A percentile compares a stretch with the other conserved stretches of the same genome.
These are phyloP conservation scores for Mizuhopecten yessoensis DNA, from an alignment of 1,140 invertebrate species.

Conservation along the genomic window DNA sequence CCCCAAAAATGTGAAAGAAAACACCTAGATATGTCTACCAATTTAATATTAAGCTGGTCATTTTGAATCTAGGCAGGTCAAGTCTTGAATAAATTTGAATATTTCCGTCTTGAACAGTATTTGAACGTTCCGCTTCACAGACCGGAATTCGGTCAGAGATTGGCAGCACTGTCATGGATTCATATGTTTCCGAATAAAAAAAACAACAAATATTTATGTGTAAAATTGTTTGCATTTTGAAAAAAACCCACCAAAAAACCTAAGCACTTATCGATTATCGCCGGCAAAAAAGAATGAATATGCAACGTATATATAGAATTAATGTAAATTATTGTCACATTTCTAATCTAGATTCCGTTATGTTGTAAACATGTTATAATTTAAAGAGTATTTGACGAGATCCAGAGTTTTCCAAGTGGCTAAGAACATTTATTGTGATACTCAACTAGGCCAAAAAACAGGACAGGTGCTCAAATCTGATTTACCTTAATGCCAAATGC, in stretches of 20 bases:
- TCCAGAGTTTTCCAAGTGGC: not conserved
- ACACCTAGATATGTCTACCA: constrained; percentile 25
- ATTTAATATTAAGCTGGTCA: constrained; percentile 27
- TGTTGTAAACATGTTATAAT: not conserved
- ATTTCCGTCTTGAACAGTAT: not conserved
- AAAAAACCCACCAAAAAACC: not conserved
- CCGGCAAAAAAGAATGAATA: too few species aligned
- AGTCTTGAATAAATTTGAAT: constrained; percentile 10
- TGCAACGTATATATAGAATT: not conserved
- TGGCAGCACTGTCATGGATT: not conserved
- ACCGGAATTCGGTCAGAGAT: not conserved
- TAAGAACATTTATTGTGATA: not conserved
- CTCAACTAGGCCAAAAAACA: not conserved
- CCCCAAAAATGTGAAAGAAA: not conserved
- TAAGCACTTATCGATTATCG: too few species aligned
- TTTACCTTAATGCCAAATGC: not conserved
- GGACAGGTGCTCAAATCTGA: not conserved
- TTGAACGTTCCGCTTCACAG: not conserved
- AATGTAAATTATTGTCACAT: not conserved
- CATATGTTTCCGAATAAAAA: not conserved
- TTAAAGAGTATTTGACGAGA: not conserved
- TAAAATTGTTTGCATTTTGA: not conserved
- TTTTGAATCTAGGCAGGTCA: constrained; percentile 17
- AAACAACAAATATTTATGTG: too few species aligned
- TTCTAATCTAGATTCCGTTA: not conserved